Conservation (phyloP, 2,113 vertebrate species). For the Heterotis niloticus region DNA sequence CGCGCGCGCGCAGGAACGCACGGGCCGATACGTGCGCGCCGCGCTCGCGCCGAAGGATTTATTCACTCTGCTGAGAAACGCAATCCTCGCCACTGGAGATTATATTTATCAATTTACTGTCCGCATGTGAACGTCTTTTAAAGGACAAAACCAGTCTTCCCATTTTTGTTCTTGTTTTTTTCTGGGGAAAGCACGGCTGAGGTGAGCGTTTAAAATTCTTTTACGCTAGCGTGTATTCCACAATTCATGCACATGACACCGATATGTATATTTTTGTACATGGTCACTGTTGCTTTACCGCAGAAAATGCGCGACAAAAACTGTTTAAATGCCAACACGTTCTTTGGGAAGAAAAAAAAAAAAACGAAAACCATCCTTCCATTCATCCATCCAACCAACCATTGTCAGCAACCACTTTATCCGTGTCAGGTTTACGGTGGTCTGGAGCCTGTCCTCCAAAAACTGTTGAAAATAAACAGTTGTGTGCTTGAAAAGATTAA, state of each 20-base stretch:
- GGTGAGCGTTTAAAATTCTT: conserved; percentile 8
- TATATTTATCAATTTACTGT: neutral
- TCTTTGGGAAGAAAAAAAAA: too few relatives aligned
- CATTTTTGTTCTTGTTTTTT: too few relatives aligned
- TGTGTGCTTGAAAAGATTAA: too few relatives aligned
- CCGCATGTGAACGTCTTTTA: neutral
- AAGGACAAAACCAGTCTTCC: neutral
- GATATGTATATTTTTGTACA: neutral
- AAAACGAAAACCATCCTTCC: too few relatives aligned
- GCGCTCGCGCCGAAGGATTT: neutral
- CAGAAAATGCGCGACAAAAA: too few relatives aligned
- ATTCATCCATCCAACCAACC: too few relatives aligned
- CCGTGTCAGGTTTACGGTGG: too few relatives aligned
- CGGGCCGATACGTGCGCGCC: too few relatives aligned
- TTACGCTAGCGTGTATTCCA: neutral
- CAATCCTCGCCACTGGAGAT: neutral
- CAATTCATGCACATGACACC: neutral
- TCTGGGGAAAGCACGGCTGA: neutral
- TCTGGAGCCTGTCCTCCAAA: too few relatives aligned
- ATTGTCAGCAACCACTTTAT: too few relatives aligned
- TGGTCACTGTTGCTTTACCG: too few relatives aligned
- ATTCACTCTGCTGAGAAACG: neutral
- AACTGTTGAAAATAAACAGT: neutral
- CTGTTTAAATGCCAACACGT: too few relatives aligned
- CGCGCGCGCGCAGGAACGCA: neutral